Evolutionary conservation across 2,113 vertebrate genomes (phyloP), one percentile per base, ranked within the genome.

Genomic region (human (Homo sapiens)): DNA sequence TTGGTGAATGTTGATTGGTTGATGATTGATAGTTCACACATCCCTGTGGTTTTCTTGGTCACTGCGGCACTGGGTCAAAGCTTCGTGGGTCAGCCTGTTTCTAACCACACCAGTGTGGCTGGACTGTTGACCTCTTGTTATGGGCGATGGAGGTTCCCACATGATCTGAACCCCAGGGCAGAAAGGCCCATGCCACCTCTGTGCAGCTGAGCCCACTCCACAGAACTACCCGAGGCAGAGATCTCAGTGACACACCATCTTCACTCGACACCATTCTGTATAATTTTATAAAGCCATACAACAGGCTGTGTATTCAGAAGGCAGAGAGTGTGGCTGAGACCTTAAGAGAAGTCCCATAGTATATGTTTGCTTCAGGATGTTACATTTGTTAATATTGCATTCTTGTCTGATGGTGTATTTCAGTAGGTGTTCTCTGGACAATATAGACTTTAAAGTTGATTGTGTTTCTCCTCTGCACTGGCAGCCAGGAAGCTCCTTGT

Each of bases 321-420:
- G n/a, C 0, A 0, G n/a, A 43, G n/a, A 27, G 25, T 4, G 12
- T 6, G 6, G 9, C 23, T 52, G 4, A 0, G 12, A 61, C 27
- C 61, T 76, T 70, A 20, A 38, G n/a, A 52, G 27, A 64, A 13
- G n/a, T 16, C 32, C 18, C 50, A 4, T 43, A 1, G 13, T 16
- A 17, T 1, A 0, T 14, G 57, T 52, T 85, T 59, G 38, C 32
- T n/a, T 12, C 6, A 55, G 35, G 22, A 17, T 35, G 12, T 57
- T 55, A 43, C 38, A 50, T 76, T 52, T 84, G 32, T 38, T 89
- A 48, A 10, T 32, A 43, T 4, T 61, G 11, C 23, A 11, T 55
- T 57, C 17, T 79, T 82, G 22, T 43, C 68, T 80, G 43, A 35
- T 61, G 55, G 48, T 50, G 50, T 80, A 9, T 64, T 75, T n/a